Percentiles rank a stretch among this genome's conserved stretches.
Evolutionary conservation across 2,113 vertebrate species (phyloP).

Genomic region (Limanda limanda): DNA sequence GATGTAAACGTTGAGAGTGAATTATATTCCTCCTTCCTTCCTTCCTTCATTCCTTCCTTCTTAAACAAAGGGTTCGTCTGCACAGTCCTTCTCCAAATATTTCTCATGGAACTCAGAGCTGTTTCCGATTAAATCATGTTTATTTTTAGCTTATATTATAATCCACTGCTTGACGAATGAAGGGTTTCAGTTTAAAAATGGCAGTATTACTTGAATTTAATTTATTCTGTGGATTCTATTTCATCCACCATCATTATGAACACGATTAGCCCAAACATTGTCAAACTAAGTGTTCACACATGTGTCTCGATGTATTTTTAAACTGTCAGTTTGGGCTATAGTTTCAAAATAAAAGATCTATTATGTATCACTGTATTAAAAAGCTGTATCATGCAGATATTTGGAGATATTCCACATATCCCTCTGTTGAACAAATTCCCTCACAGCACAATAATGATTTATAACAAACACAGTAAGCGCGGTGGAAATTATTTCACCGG

Average conservation of each 20-base stretch:
- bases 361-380: not conserved
- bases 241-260: conserved; percentile 3
- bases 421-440: conserved; percentile 31
- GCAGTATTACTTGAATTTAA: not conserved
- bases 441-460: conserved; percentile 49
- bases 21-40: not conserved
- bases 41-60: not conserved
- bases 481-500: conserved; percentile 19
- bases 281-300: conserved; percentile 31
- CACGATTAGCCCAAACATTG: conserved; percentile 8
- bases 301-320: conserved; percentile 13
- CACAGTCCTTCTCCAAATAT: not conserved
- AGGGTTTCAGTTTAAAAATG: conserved; percentile 5
- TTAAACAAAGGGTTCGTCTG: not conserved
- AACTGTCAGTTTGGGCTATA: conserved; percentile 2
- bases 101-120: not conserved
- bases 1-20: conserved; percentile 3
- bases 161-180: not conserved
- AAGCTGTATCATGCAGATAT: conserved; percentile 7
- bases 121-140: conserved; percentile 2
- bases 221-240: conserved; percentile 17
- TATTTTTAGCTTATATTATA: not conserved
- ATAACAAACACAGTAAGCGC: conserved; percentile 40
- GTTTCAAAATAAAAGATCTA: conserved; percentile 13
- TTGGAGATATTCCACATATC: not conserved